Conservation (phyloP, 2,113 vertebrate genomes). For the Gasterosteus aculeatus region DNA sequence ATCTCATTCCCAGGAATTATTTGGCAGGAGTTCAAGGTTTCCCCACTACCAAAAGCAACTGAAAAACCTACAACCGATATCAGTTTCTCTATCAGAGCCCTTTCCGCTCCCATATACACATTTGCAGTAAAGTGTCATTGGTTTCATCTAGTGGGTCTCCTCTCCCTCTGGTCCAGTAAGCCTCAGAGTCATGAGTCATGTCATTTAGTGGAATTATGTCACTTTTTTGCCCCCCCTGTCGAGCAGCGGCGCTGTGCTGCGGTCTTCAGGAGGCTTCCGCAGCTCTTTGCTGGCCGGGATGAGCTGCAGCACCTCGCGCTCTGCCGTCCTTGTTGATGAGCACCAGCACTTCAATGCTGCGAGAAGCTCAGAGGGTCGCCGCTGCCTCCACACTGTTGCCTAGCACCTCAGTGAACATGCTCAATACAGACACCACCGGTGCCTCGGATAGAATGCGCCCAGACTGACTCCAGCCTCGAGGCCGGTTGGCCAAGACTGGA, state of each 20-base stretch:
- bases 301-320: conserved; percentile 94
- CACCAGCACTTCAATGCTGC: conserved; percentile 95
- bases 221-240: conserved; percentile 91
- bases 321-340: conserved; percentile 95
- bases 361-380: conserved; percentile 89
- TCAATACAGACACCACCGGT: conserved; percentile 91
- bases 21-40: no score
- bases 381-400: conserved; percentile 91
- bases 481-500: conserved; percentile 90
- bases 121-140: conserved; percentile 87
- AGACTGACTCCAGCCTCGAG: conserved; percentile 88
- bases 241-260: conserved; percentile 88
- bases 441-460: conserved; percentile 88
- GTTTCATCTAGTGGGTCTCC: conserved; percentile 92
- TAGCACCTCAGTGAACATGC: conserved; percentile 92
- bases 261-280: conserved; percentile 93
- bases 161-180: conserved; percentile 90
- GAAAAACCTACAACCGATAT: conserved; percentile 39
- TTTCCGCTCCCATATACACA: conserved; percentile 81
- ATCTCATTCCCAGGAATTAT: no score
- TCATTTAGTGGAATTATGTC: conserved; percentile 96
- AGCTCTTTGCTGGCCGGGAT: conserved; percentile 96
- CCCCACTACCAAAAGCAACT: no score
- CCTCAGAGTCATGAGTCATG: conserved; percentile 83
- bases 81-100: conserved; percentile 66